phyloP scores from a whole-genome alignment of 1,140 invertebrate species.

The Planococcus citri region DNA sequence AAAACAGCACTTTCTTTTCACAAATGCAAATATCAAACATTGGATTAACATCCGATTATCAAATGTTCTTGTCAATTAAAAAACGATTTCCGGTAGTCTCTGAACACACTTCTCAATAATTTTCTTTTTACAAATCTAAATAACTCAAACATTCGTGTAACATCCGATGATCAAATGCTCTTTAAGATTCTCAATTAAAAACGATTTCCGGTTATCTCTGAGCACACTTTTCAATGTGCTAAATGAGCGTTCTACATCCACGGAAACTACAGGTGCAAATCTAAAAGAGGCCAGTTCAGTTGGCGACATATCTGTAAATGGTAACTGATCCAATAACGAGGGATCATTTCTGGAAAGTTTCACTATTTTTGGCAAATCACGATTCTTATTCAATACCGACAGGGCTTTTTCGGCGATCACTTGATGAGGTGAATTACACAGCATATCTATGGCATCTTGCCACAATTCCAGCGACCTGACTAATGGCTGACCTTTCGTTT shows the following conservation, averaged over 20 bases:
- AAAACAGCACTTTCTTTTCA: too few relatives aligned
- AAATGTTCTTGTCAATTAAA: too few relatives aligned
- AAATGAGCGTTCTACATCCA: conserved; percentile 16
- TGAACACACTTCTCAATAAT: too few relatives aligned
- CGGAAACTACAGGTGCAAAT: not conserved
- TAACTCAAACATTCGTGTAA: too few relatives aligned
- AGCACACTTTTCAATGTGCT: not conserved
- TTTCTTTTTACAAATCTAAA: too few relatives aligned
- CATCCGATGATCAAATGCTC: too few relatives aligned
- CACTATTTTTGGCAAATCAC: too few relatives aligned
- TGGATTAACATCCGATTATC: too few relatives aligned
- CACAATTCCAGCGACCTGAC: not conserved
- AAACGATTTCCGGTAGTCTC: too few relatives aligned
- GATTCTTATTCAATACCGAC: conserved; percentile 10
- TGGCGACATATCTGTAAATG: not conserved
- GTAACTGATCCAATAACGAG: conserved; percentile 1
- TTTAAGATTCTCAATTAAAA: not conserved
- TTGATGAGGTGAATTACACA: not conserved
- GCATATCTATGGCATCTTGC: not conserved
- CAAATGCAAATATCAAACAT: too few relatives aligned
- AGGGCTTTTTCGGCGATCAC: conserved; percentile 10
- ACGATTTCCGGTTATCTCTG: conserved; percentile 9
- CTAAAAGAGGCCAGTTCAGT: conserved; percentile 6
- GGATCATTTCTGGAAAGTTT: too few relatives aligned
- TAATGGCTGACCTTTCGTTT: not conserved